phyloP scores from a whole-genome alignment of 2,113 vertebrate species.

The Columba janthina region DNA sequence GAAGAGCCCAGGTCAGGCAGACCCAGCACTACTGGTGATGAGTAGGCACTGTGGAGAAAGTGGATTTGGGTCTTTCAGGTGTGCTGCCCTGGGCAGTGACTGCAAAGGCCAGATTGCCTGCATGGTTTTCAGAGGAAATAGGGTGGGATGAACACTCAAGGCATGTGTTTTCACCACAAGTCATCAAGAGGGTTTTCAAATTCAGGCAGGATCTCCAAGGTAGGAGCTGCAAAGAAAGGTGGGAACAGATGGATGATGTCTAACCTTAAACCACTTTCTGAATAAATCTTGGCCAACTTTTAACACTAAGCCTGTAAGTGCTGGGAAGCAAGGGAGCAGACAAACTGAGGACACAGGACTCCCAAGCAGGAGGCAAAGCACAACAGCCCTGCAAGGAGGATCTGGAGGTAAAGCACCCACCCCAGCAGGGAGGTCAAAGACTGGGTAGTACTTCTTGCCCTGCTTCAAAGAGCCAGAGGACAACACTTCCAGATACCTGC shows the following conservation, averaged over 20 bases:
- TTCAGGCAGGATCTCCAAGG: neutral
- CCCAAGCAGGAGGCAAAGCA: neutral
- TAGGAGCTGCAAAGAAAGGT: neutral
- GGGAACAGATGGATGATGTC: neutral
- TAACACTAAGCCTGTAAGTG: rapidly evolving
- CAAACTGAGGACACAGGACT: neutral
- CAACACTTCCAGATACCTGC: neutral
- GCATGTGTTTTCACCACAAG: neutral
- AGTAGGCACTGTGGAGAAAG: neutral
- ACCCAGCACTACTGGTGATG: neutral
- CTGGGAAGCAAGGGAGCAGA: neutral
- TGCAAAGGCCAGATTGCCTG: neutral
- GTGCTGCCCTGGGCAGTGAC: neutral
- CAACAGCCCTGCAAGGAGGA: neutral
- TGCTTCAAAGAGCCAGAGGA: neutral
- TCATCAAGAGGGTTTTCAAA: neutral
- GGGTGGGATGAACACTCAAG: rapidly evolving
- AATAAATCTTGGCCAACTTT: neutral
- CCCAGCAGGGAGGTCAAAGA: neutral
- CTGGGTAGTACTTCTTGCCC: neutral
- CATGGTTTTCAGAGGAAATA: neutral
- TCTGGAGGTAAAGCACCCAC: rapidly evolving
- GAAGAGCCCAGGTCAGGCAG: neutral
- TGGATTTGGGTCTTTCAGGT: neutral
- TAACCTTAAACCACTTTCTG: neutral